Base-by-base conservation (phyloP, 2,797 vertebrate species). In the Eulemur rubriventer region DNA sequence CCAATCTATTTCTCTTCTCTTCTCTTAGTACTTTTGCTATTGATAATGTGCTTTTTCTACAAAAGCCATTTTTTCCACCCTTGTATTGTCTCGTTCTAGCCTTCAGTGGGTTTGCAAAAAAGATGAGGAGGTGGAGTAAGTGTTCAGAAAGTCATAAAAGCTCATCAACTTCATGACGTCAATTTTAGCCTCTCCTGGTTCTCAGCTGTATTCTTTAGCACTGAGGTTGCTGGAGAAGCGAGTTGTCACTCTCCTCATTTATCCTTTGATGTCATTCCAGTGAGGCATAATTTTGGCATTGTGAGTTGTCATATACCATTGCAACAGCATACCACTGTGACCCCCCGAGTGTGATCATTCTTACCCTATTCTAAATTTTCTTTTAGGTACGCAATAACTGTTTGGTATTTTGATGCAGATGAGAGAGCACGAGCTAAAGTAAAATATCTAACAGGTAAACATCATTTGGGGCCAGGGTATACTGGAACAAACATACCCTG, bases 391-490 rank as follows among this genome's bases (percentile, higher is more conserved):
- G 99, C 99, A 98, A 99, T 99, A 98, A 99, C 99, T 12, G 99
- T 99, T 97, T 99, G 99, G 99, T 99, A 99, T 99, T 99, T 99
- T 98, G 99, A 99, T 94, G 99, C 99, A 98, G 99, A 99, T 92
- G 99, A 99, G 98, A 99, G 99, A 98, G 99, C 99, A 89, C 98
- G 99, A 98, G 99, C 99, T 98, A 99, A 99, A 99, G 99, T 99
- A 98, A 99, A 99, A 98, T 99, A 99, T 98, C 98, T 99, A 98
- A 99, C 99, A 98, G 99, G 99, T 99, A 99, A 98, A 89, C 90
- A 85, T 93, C 48, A 24, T 28, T 69, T 52, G 89, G 95, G 85
- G 73, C 59, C 81, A 65, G 76, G 92, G 59, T 38, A 11, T 35
- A 33, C 59, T 38, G 28, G 91, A 22, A 67, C 69, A 50, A 38